A percentile compares a stretch with the other conserved stretches of the same genome.
These are phyloP conservation scores for Platycheirus rosarum DNA, from an alignment of 2,888 invertebrate genomes.

Conservation along the genomic window DNA sequence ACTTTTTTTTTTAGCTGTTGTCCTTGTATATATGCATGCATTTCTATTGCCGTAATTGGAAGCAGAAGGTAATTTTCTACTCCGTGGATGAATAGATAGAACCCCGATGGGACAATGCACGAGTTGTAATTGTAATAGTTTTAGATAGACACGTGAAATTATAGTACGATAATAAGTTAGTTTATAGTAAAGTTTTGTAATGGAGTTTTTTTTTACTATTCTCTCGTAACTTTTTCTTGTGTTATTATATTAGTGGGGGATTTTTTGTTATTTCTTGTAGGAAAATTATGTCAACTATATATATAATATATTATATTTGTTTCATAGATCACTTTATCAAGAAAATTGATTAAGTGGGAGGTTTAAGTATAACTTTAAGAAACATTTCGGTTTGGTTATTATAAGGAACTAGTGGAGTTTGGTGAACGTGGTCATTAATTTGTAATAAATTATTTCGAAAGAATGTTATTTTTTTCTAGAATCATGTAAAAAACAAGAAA, in stretches of 20 bases:
- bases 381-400: no score
- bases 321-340: conserved; percentile 41
- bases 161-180: conserved; percentile 26
- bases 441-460: no score
- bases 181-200: conserved; percentile 1
- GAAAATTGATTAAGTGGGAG: no score
- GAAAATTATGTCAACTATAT: conserved; percentile 23
- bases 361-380: no score
- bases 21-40: conserved; percentile 34
- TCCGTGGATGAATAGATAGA: conserved; percentile 35
- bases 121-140: conserved; percentile 15
- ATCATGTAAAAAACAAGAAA: no score
- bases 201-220: conserved; percentile 4
- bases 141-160: conserved; percentile 37
- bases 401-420: no score
- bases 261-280: background rate
- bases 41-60: conserved; percentile 58
- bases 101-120: conserved; percentile 25
- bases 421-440: no score
- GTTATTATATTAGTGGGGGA: conserved; percentile 32
- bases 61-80: conserved; percentile 50
- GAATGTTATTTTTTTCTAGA: no score
- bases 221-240: conserved; percentile 1
- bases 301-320: conserved; percentile 33
- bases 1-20: conserved; percentile 4